Conservation (phyloP, 2,797 vertebrate species). For the Orestias chungarensis region DNA sequence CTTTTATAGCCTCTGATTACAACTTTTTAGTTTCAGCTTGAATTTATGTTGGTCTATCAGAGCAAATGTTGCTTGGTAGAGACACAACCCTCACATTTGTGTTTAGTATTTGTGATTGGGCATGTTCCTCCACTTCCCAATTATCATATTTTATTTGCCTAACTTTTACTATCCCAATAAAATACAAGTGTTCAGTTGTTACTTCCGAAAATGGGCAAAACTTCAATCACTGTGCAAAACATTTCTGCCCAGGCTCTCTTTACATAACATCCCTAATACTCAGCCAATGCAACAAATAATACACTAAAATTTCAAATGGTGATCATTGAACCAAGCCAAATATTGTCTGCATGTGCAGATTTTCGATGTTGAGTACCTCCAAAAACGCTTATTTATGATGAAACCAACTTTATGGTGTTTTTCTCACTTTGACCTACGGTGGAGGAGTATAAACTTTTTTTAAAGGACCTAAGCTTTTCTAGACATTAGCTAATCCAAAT, state of each 20-base stretch:
- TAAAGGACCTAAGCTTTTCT: background rate
- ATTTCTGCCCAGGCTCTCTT: background rate
- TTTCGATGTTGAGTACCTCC: background rate
- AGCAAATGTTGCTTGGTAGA: background rate
- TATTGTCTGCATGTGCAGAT: background rate
- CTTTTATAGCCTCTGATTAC: background rate
- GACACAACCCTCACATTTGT: too few relatives aligned
- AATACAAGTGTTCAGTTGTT: background rate
- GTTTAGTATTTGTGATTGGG: too few relatives aligned
- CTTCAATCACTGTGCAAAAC: background rate
- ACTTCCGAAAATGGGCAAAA: background rate
- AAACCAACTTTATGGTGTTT: constrained; percentile 2
- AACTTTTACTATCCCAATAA: background rate
- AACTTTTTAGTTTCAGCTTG: background rate
- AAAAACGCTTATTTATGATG: constrained; percentile 30
- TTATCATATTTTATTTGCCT: background rate
- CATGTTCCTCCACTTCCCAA: background rate
- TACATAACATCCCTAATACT: background rate
- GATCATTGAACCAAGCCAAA: background rate
- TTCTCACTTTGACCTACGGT: constrained; percentile 13
- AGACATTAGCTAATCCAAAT: constrained; percentile 5
- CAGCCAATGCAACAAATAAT: background rate
- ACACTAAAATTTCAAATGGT: background rate
- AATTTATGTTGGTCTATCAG: background rate
- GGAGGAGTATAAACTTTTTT: background rate